A percentile compares a stretch with the other conserved stretches of the same genome.
Evolutionary conservation across 2,113 vertebrate genomes (phyloP).

Genomic region (Epinephelus lanceolatus): DNA sequence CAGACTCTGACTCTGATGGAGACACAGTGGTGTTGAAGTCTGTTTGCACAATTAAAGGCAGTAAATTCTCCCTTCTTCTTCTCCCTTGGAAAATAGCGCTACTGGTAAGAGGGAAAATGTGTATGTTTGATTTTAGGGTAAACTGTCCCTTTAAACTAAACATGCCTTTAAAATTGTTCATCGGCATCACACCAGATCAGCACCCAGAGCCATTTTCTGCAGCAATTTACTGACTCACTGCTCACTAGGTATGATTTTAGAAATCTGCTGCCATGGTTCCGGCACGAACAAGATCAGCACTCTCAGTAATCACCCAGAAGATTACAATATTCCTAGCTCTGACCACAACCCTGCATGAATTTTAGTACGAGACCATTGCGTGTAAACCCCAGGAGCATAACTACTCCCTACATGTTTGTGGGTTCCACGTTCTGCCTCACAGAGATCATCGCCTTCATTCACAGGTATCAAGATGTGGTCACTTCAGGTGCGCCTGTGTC

Average conservation of each 20-base stretch:
- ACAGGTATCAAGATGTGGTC: conserved; percentile 53
- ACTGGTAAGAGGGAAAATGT: no score
- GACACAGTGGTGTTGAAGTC: no score
- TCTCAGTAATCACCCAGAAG: background rate
- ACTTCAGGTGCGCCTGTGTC: conserved; percentile 4
- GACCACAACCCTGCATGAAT: background rate
- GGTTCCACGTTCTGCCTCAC: conserved; percentile 28
- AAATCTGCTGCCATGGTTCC: background rate
- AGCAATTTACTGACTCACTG: background rate
- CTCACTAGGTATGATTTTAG: background rate
- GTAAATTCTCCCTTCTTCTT: no score
- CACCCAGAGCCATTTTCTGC: background rate
- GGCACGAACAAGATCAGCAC: background rate
- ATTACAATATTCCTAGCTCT: background rate
- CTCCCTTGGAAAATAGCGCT: no score
- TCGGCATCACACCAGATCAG: background rate
- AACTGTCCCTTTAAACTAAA: background rate
- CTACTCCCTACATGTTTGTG: background rate
- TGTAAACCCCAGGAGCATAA: background rate
- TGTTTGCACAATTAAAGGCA: no score
- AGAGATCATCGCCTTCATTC: conserved; percentile 43
- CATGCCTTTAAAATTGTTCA: background rate
- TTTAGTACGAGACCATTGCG: background rate
- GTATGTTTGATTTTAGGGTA: no score
- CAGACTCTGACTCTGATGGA: no score